Evolutionary conservation across 2,113 vertebrate genomes (phyloP).

Genomic region (Cyphomyrus discorhynchus): DNA sequence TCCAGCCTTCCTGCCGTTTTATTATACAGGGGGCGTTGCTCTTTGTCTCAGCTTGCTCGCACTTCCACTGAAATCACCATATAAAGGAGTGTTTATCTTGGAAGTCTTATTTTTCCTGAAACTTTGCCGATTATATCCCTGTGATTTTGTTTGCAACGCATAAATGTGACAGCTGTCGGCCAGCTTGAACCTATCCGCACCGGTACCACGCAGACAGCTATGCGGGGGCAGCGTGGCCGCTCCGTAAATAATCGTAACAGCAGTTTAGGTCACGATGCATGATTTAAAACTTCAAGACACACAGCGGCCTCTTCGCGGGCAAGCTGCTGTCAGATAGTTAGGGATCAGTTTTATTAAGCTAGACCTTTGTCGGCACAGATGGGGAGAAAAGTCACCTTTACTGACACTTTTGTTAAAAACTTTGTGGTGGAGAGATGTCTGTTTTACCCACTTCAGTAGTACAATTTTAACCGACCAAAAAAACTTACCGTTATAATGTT

Average conservation of each 20-base stretch:
- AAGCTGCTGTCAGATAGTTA: background rate
- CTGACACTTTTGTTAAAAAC: background rate
- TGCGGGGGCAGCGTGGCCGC: background rate
- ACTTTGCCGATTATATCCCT: background rate
- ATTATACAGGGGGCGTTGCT: conserved; percentile 19
- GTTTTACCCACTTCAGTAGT: background rate
- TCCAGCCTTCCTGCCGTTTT: background rate
- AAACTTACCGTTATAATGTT: background rate
- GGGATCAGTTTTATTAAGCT: background rate
- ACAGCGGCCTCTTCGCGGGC: background rate
- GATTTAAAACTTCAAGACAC: background rate
- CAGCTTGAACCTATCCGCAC: background rate
- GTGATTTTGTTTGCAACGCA: background rate
- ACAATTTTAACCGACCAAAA: background rate
- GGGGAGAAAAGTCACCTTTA: background rate
- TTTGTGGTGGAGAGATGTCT: background rate
- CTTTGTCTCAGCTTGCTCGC: background rate
- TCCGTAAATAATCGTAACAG: background rate
- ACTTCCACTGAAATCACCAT: background rate
- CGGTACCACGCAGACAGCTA: background rate
- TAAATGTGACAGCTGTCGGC: background rate
- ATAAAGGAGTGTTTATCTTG: background rate
- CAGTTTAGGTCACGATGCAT: background rate
- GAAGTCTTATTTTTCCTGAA: background rate
- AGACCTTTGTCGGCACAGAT: background rate